Evolutionary conservation across 2,113 vertebrate species (phyloP).

Genomic region (Natator depressus): DNA sequence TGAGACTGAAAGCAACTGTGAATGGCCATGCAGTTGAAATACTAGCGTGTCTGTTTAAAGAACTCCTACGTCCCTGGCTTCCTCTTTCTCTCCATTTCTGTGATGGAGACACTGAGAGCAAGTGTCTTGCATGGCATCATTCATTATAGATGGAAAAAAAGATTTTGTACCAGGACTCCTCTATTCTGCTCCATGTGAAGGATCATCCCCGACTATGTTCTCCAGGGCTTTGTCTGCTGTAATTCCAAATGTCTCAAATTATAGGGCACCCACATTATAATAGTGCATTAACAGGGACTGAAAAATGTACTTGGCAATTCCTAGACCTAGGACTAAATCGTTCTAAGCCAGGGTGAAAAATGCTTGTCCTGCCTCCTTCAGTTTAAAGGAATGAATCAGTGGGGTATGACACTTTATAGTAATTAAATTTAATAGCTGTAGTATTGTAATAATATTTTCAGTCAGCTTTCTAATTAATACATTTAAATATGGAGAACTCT

Average conservation of each 20-base stretch:
- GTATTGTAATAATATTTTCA: no score
- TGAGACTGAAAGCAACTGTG: constrained; percentile 18
- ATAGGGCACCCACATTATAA: not conserved
- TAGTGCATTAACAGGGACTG: not conserved
- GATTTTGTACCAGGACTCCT: not conserved
- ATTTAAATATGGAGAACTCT: not conserved
- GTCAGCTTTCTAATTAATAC: no score
- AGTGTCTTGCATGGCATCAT: not conserved
- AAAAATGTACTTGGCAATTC: not conserved
- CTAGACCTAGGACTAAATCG: not conserved
- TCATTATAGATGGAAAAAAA: not conserved
- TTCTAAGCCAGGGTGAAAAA: no score
- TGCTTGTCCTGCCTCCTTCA: no score
- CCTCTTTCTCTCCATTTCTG: not conserved
- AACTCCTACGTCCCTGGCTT: not conserved
- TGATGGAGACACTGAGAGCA: no score
- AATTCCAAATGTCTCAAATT: not conserved
- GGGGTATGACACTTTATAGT: no score
- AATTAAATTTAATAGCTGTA: no score
- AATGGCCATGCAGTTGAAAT: not conserved
- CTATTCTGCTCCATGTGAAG: not conserved
- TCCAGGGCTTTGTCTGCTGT: not conserved
- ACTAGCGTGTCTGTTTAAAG: not conserved
- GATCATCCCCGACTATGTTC: not conserved
- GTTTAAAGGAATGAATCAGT: no score